A percentile compares a stretch with the other conserved stretches of the same genome.
Conservation (phyloP, 2,113 vertebrate species). For the Sapajus apella region DNA sequence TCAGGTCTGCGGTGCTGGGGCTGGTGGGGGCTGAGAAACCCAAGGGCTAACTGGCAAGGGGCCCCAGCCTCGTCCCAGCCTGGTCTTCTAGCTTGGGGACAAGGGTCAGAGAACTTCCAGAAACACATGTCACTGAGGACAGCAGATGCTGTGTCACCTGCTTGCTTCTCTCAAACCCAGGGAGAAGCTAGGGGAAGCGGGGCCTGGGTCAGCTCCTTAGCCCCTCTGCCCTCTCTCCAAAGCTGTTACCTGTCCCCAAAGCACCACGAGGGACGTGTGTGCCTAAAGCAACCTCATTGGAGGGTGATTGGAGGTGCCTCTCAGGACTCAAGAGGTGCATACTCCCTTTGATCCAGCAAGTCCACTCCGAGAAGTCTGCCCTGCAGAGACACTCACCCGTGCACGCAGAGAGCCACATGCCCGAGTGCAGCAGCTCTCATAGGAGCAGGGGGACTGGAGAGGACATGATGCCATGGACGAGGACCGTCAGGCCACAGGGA, state of each 20-base stretch:
- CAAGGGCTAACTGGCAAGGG: accelerated
- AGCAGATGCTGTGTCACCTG: neutral
- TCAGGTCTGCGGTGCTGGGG: too few relatives aligned
- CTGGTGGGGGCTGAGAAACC: neutral
- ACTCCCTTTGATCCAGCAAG: neutral
- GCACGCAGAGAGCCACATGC: accelerated
- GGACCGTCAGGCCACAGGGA: too few relatives aligned
- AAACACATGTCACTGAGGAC: neutral
- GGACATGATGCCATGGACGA: accelerated
- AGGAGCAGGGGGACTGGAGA: neutral
- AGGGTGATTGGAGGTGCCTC: neutral
- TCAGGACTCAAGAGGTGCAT: neutral
- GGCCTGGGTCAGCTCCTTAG: neutral
- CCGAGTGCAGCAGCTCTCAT: neutral
- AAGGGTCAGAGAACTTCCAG: neutral
- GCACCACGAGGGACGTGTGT: neutral
- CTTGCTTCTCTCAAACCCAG: neutral
- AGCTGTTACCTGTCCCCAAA: neutral
- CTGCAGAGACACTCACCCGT: accelerated
- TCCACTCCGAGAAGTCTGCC: neutral
- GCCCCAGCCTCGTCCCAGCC: neutral
- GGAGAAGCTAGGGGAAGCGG: neutral
- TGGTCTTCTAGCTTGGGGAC: neutral
- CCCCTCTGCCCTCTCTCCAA: accelerated
- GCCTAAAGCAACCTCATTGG: neutral